Evolutionary conservation across 2,888 invertebrate species (phyloP).

Genomic region (Phaedon cochleariae): DNA sequence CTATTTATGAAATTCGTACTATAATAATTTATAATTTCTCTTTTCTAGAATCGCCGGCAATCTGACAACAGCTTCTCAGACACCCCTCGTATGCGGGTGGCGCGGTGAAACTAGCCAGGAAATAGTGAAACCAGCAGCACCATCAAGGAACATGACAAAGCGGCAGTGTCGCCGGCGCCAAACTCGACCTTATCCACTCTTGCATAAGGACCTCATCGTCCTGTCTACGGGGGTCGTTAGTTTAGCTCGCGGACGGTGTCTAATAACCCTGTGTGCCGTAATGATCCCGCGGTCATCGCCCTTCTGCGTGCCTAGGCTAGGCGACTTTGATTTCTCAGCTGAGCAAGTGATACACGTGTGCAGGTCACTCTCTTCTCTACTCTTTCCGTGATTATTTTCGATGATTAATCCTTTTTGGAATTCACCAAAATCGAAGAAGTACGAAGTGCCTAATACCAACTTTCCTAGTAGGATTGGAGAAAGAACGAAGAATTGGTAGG

Average conservation of each 20-base stretch:
- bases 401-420: background rate
- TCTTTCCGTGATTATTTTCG: constrained; percentile 22
- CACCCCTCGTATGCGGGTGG: constrained; percentile 22
- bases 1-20: too few relatives aligned
- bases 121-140: constrained; percentile 36
- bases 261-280: constrained; percentile 61
- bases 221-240: constrained; percentile 22
- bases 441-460: too few relatives aligned
- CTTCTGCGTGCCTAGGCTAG: constrained; percentile 56
- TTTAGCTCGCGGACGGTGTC: constrained; percentile 40
- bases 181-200: background rate
- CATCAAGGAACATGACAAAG: constrained; percentile 29
- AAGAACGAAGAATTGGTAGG: too few relatives aligned
- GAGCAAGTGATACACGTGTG: constrained; percentile 46
- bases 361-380: constrained; percentile 28
- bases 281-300: constrained; percentile 60
- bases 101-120: constrained; percentile 34
- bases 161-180: constrained; percentile 8
- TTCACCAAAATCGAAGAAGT: too few relatives aligned
- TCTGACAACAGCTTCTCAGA: background rate
- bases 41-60: too few relatives aligned
- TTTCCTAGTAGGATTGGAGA: too few relatives aligned
- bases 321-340: constrained; percentile 47
- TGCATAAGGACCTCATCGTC: constrained; percentile 25
- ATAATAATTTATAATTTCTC: too few relatives aligned